These are phyloP conservation scores for Ostrea edulis DNA, from an alignment of 1,140 invertebrate species.

Conservation along the genomic window DNA sequence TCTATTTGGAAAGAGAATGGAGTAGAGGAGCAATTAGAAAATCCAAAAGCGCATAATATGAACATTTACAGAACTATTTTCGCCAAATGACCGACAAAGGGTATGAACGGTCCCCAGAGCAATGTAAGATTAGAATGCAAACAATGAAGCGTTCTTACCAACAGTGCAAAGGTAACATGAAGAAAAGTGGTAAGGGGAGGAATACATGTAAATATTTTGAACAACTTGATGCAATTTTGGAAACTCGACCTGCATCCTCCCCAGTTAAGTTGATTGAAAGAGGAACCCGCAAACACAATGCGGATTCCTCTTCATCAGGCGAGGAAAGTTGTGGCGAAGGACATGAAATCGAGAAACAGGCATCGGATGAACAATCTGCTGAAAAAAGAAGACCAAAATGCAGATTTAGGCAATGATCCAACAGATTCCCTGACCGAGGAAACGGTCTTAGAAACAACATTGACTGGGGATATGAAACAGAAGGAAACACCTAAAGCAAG, in stretches of 20 bases:
- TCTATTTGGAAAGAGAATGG: neutral
- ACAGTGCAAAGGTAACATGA: slow-evolving; percentile 3
- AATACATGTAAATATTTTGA: neutral
- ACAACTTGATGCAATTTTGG: slow-evolving; percentile 9
- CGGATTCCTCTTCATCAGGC: slow-evolving; percentile 8
- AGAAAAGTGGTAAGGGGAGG: slow-evolving; percentile 1
- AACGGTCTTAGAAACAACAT: no score
- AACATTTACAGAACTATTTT: no score
- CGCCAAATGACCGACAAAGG: neutral
- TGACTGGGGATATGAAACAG: slow-evolving; percentile 14
- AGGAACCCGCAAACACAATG: neutral
- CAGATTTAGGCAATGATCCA: neutral
- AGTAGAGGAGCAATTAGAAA: neutral
- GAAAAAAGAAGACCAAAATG: slow-evolving; percentile 13
- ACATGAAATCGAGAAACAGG: slow-evolving; percentile 21
- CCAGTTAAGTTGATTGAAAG: slow-evolving; percentile 13
- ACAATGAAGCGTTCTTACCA: neutral
- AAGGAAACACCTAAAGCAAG: neutral
- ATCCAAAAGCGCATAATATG: neutral
- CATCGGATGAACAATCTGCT: no score
- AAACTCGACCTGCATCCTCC: neutral
- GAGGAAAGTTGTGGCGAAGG: neutral
- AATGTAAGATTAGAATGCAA: slow-evolving; percentile 2
- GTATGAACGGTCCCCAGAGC: neutral
- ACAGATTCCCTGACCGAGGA: neutral